Evolutionary conservation across 2,113 vertebrate species (phyloP).

Genomic region (Eidolon helvum): DNA sequence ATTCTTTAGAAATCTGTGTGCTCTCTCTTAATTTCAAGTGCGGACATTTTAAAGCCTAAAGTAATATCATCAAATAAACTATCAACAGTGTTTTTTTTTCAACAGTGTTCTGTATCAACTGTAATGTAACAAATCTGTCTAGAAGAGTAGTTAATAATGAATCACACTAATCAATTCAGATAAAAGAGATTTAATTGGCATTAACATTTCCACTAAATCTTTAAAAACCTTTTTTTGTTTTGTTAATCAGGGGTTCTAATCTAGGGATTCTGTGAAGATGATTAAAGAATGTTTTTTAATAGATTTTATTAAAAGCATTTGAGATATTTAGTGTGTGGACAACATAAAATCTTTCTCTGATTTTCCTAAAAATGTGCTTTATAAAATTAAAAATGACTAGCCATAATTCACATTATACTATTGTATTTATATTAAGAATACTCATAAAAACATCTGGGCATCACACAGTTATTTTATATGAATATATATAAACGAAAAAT

Average conservation of each 20-base stretch:
- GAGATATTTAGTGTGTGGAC: background rate
- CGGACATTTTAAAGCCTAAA: conserved; percentile 64
- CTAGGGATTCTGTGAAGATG: conserved; percentile 27
- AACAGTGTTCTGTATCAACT: conserved; percentile 40
- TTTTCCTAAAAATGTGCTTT: background rate
- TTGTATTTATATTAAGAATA: background rate
- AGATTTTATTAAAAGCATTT: conserved; percentile 54
- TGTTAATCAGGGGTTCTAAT: conserved; percentile 56
- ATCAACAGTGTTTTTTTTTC: background rate
- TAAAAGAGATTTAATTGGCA: conserved; percentile 71
- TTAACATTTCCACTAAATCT: conserved; percentile 49
- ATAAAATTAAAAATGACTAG: background rate
- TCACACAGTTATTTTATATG: background rate
- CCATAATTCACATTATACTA: background rate
- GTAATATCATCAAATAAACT: conserved; percentile 64
- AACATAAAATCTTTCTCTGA: background rate
- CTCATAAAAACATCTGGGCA: background rate
- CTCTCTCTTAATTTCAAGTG: conserved; percentile 56
- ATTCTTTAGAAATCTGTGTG: conserved; percentile 35
- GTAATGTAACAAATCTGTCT: conserved; percentile 67
- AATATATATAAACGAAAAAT: background rate
- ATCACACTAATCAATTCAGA: conserved; percentile 65
- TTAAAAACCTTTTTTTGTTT: conserved; percentile 49
- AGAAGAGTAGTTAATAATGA: conserved; percentile 63
- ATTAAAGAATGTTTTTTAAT: conserved; percentile 36